Evolutionary conservation across 2,888 invertebrate species (phyloP).

Genomic region (Chymomyza caudatula): DNA sequence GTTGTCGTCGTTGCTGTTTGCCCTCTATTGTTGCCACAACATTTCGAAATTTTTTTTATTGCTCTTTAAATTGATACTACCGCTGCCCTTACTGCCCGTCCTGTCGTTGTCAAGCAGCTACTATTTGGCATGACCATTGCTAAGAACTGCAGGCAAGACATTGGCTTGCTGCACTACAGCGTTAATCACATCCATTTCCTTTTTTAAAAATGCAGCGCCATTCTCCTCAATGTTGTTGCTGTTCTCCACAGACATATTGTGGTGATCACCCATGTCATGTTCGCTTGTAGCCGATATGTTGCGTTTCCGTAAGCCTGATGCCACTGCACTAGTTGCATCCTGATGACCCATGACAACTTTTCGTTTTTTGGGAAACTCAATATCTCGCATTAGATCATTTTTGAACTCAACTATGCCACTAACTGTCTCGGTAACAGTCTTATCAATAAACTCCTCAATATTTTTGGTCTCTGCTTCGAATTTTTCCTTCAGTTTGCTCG

Average conservation of each 20-base stretch:
- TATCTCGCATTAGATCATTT: slow-evolving; percentile 78
- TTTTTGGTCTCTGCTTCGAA: slow-evolving; percentile 77
- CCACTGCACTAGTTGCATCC: slow-evolving; percentile 16
- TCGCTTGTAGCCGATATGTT: slow-evolving; percentile 53
- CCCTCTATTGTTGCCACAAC: neutral
- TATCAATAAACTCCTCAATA: slow-evolving; percentile 79
- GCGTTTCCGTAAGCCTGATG: slow-evolving; percentile 74
- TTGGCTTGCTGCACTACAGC: slow-evolving; percentile 78
- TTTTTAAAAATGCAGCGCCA: slow-evolving; percentile 74
- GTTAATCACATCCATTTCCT: slow-evolving; percentile 78
- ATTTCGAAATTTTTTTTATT: neutral
- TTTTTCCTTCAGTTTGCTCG: slow-evolving; percentile 76
- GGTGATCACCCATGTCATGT: slow-evolving; percentile 27
- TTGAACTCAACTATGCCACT: slow-evolving; percentile 78
- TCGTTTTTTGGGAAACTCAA: slow-evolving; percentile 61
- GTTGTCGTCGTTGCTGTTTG: slow-evolving; percentile 5
- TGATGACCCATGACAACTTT: slow-evolving; percentile 38
- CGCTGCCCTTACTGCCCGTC: neutral
- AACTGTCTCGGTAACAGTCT: slow-evolving; percentile 78
- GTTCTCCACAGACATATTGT: slow-evolving; percentile 18
- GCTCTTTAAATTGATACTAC: neutral
- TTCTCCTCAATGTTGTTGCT: slow-evolving; percentile 26
- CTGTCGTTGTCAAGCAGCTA: slow-evolving; percentile 29
- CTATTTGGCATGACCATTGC: slow-evolving; percentile 78
- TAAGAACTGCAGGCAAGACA: slow-evolving; percentile 77